Evolutionary conservation across 23 tunicate genomes (phyloP).

Genomic region (Styela plicata): DNA sequence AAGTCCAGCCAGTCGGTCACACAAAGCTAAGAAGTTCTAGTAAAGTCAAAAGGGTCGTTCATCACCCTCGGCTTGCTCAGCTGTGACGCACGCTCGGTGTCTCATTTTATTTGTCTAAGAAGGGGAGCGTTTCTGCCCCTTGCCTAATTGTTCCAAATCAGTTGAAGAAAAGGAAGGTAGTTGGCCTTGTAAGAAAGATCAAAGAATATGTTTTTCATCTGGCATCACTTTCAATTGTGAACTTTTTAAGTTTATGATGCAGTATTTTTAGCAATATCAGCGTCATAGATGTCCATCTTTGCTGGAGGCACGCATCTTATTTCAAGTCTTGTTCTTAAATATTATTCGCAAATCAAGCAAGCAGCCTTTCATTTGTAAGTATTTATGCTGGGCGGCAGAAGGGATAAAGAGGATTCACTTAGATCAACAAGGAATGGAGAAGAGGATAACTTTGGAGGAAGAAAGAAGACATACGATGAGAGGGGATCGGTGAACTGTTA

Average conservation of each 20-base stretch:
- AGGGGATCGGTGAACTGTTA: no score
- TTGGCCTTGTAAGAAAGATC: background rate
- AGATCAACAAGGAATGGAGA: background rate
- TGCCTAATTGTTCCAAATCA: background rate
- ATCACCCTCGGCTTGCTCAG: background rate
- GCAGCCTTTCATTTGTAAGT: background rate
- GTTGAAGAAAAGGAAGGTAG: background rate
- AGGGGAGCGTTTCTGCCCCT: background rate
- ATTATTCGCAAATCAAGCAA: no score
- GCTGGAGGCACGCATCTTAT: no score
- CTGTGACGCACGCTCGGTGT: no score
- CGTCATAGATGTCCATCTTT: no score
- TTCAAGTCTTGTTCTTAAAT: no score
- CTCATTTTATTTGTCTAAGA: background rate
- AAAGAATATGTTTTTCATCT: background rate
- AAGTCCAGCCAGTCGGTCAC: constrained; percentile 47
- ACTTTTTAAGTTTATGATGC: background rate
- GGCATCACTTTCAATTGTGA: background rate
- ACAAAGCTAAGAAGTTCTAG: constrained; percentile 18
- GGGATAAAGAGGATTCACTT: background rate
- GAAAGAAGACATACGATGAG: no score
- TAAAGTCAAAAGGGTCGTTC: background rate
- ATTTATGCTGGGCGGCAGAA: background rate
- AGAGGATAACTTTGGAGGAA: background rate
- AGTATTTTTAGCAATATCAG: background rate